Base-by-base conservation (phyloP, 1,140 invertebrate species). In the Drosophila sturtevanti region DNA sequence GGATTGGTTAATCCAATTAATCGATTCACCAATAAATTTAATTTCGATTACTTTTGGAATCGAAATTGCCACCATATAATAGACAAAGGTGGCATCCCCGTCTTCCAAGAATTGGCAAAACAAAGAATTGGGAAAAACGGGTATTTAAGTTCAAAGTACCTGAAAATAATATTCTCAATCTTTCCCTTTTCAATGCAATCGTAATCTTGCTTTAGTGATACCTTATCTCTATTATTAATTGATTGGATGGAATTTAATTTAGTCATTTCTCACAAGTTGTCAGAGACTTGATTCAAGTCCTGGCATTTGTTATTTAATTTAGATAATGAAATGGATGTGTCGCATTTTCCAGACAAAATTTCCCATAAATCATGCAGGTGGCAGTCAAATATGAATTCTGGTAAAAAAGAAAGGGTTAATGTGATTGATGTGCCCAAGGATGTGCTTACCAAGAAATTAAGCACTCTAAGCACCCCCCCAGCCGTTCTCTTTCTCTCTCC, bases 351-450 rank as follows among this genome's bases (percentile, higher is more conserved):
- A 24, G 7, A 12, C 27, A 11, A 48, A 37, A 37, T 14, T 52
- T 48, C 24, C 5, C 71, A 74, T 75, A 75, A 75, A 75, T 75
- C 72, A 75, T 75, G 44, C 55, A 67, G 61, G 1, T 34, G 68
- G 60, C 1, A 65, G 48, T 72, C 72, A 74, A 37, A 51, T 59
- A 56, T 18, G 48, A 37, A 61, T 61, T 75, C 37, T 68, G 67
- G 44, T 68, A 31, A 7, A n/a, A 35, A 56, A 56, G 31, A 31
- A 55, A 16, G 27, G 27, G 27, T 34, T 38, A 75, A 41, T 58
- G 60, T 75, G 72, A 75, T 75, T 75, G 72, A 75, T 75, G 72
- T 58, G 16, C 72, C 24, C 37, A 73, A 73, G 61, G 72, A 74
- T 72, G 68, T 55, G 38, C 68, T 31, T 31, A 12, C 14, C 41